Base-by-base conservation (phyloP, 2,113 vertebrate species). In the Ictalurus furcatus region DNA sequence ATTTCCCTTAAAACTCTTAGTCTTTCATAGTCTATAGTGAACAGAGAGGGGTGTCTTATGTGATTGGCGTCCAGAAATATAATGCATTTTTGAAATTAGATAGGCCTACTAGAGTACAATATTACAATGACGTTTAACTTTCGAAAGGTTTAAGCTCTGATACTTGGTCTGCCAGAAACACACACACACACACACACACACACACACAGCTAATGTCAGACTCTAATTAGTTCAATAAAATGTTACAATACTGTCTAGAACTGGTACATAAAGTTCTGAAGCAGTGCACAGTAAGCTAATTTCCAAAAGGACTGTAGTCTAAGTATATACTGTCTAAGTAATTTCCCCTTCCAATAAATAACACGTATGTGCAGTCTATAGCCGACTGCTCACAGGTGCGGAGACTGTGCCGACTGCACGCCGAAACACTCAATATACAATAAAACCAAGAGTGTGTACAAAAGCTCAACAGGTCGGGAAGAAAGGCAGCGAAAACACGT, bases 281-380 rank as follows among this genome's bases (percentile, higher is more conserved):
- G 34, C 65, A 89, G 90, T 69, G 80, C 84, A 76, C 19, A 84
- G 85, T 34, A 54, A 90, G 81, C 85, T 94, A 13, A 93, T 93
- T 92, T 92, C 61, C 85, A 91, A 73, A 93, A 94, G 90, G 54
- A 80, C 89, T 81, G 74, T 86, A 83, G 90, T 87, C 76, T 85
- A 81, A 90, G 79, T 87, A 71, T 63, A 80, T 88, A 79, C 56
- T 90, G 90, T 88, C 82, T 83, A 74, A 90, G 76, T 89, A 81
- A 90, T 93, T 94, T 94, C 88, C 89, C 76, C 88, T 83, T 90
- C 88, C 90, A 90, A 91, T 93, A 92, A 92, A 93, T 91, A 91
- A 92, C 86, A 87, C 44, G 59, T 87, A 92, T 91, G 89, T 74
- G 54, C 85, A 87, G 63, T 63, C 90, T 23, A 85, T 54, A 54